Base-by-base conservation (phyloP, 2,797 vertebrate species). In the Chaetophractus vellerosus region DNA sequence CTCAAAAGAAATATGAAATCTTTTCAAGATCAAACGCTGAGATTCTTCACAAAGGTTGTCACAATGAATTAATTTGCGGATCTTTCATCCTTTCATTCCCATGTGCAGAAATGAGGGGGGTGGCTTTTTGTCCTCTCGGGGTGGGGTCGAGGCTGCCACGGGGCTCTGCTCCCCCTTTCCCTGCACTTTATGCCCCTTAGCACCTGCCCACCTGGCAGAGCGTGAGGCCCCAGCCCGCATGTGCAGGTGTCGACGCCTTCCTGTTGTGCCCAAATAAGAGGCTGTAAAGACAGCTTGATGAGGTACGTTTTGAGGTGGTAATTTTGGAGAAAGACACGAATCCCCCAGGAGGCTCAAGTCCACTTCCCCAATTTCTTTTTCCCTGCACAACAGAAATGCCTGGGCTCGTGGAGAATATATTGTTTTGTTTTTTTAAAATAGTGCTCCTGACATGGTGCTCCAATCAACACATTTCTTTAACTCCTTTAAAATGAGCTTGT, bases 1-100 rank as follows among this genome's bases (percentile, higher is more conserved):
- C 95, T 97, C 97, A 95, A 97, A 97, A 98, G 97, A 98, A 98
- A 98, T 98, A 98, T 98, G 97, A 98, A 98, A 97, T 97, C 96
- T 96, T 98, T 98, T 97, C 96, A 96, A 98, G 98, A 98, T 98
- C 97, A 98, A 98, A 98, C 92, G 50, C 95, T 5, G 78, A 94
- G 96, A 93, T 96, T 97, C 96, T 94, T 97, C 96, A 98, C 97
- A 98, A 98, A 98, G 96, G 96, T 97, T 98, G 98, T 98, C 97
- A 97, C 94, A 96, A 93, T 97, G 97, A 96, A 98, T 98, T 97
- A 96, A 93, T 97, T 91, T 94, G 86, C 94, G 78, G 96, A 95
- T 96, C 97, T 98, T 98, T 98, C 92, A 95, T 98, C 97, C 96
- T 78, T 92, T 96, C 96, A 94, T 95, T 93, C 97, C 97, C 78